Evolutionary conservation across 1,140 invertebrate species (phyloP).

Genomic region (Tetramorium simillimum): DNA sequence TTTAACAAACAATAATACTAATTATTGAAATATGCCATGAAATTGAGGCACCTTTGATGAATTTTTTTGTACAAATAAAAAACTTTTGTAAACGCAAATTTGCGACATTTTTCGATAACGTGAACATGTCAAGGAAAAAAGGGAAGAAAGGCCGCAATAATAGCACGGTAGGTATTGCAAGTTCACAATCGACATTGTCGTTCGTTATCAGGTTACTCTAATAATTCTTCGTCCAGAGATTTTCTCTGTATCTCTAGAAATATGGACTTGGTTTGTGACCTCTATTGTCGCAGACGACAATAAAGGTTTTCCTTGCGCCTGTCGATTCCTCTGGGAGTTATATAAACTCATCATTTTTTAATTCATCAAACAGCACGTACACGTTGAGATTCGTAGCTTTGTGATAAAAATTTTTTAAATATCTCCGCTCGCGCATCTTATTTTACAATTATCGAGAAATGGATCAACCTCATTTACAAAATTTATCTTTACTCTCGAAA

Average conservation of each 20-base stretch:
- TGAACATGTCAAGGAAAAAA: not conserved
- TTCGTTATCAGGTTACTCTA: not conserved
- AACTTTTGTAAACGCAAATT: not conserved
- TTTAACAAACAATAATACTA: constrained; percentile 1
- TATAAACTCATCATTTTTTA: constrained; percentile 1
- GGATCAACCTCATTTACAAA: constrained; percentile 75
- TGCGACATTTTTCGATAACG: not conserved
- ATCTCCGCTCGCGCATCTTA: not conserved
- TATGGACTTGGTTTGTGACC: constrained; percentile 24
- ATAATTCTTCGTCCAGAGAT: constrained; percentile 23
- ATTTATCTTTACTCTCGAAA: constrained; percentile 94
- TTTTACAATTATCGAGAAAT: not conserved
- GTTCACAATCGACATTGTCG: constrained; percentile 1
- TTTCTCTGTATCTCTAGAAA: constrained; percentile 8
- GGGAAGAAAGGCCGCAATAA: not conserved
- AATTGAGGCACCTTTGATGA: not conserved
- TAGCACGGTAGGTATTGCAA: not conserved
- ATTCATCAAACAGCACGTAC: not conserved
- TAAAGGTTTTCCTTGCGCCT: not conserved
- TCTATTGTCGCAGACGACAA: not conserved
- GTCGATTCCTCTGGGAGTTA: constrained; percentile 4
- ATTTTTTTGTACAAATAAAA: not conserved
- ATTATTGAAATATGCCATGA: not conserved
- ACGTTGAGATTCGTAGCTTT: not conserved
- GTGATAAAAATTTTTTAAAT: not conserved